Base-by-base conservation (phyloP, 2,797 vertebrate species). In the Poecilia wingei region DNA sequence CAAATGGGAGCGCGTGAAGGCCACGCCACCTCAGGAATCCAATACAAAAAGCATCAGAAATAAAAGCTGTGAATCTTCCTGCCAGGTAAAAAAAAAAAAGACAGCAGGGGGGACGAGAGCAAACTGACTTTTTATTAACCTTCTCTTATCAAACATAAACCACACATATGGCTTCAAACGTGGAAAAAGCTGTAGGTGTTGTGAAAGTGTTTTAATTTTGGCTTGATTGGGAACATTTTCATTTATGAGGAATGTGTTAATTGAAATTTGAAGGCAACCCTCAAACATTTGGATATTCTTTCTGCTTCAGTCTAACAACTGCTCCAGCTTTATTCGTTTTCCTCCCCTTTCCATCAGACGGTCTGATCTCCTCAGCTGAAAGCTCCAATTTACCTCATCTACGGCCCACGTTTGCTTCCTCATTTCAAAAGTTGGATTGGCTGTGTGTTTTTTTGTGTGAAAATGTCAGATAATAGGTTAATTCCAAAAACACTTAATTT, bases 201-300 rank as follows among this genome's bases (percentile, higher is more conserved):
- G 59, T 18, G 47, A 75, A 51, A 43, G 74, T 61, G 74, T 83
- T 74, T 71, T 33, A 79, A 79, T 64, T 33, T 36, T 72, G 76
- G 41, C 70, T 9, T 41, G 18, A 83, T 80, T 72, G 71, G 45
- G 66, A 70, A 41, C 71, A 61, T 75, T 72, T 43, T 28, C 55
- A 76, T 73, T 83, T 72, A 84, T 79, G 61, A 45, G n/a, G 53
- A 72, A 87, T 84, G 79, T 41, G 82, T 92, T 93, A 91, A 95
- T 95, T 95, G 74, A 95, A 53, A 85, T 59, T 82, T 72, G 85
- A 86, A 90, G 86, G 92, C 83, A 76, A 83, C 20, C 84, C 86
- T 75, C 72, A 79, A 86, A 83, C 88, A 84, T 89, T 74, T 72
- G 82, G 75, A 95, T 95, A 95, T 88, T 91, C 87, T 82, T 79